Conservation (phyloP, 1,140 invertebrate genomes). For the Pseudomyrmex flavicornis region DNA sequence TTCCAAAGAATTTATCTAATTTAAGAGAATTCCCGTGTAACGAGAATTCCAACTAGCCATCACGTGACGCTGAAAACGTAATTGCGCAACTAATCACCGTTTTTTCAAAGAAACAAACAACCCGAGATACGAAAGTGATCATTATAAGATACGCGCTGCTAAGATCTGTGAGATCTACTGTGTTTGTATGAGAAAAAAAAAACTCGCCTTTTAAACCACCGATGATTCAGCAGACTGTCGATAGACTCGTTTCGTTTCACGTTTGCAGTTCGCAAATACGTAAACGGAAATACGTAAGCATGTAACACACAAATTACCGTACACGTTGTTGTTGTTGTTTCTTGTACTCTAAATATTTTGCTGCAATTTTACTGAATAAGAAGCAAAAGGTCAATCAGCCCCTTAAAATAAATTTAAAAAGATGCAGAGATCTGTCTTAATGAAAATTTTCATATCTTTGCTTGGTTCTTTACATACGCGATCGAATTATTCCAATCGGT, state of each 20-base stretch:
- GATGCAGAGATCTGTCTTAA: no score
- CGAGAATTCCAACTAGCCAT: no score
- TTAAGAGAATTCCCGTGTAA: not conserved
- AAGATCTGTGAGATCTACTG: not conserved
- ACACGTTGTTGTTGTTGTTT: no score
- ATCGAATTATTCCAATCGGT: no score
- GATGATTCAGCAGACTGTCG: slow-evolving; percentile 12
- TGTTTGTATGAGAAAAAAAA: not conserved
- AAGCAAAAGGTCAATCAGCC: not conserved
- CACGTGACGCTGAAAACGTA: not conserved
- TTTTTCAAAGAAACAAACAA: not conserved
- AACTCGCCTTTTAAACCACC: slow-evolving; percentile 22
- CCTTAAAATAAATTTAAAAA: no score
- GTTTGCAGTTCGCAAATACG: not conserved
- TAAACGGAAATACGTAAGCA: not conserved
- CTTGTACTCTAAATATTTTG: no score
- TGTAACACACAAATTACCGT: no score
- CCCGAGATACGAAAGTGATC: not conserved
- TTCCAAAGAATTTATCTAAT: not conserved
- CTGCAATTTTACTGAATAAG: not conserved
- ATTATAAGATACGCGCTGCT: not conserved
- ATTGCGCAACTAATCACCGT: not conserved
- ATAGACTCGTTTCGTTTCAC: not conserved
- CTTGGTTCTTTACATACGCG: no score
- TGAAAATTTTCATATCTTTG: no score